phyloP scores from a whole-genome alignment of 2,888 invertebrate species.

The Drosophila anomelani region DNA sequence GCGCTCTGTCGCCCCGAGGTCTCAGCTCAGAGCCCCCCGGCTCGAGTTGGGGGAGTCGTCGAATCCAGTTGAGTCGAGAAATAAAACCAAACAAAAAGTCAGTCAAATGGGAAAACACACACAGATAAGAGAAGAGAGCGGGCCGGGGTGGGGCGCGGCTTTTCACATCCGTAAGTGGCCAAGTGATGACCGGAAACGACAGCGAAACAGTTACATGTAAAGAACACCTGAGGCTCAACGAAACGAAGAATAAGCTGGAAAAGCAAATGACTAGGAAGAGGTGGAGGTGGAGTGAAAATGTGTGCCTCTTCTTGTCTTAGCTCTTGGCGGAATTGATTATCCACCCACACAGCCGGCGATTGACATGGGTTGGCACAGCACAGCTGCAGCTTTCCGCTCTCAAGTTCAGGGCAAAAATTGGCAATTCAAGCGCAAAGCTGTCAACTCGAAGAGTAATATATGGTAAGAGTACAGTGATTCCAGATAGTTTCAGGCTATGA shows the following conservation, averaged over 20 bases:
- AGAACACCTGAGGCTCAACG: conserved; percentile 37
- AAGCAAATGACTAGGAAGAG: neutral
- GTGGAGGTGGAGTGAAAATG: conserved; percentile 33
- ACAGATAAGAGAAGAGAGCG: conserved; percentile 31
- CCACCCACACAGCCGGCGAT: conserved; percentile 32
- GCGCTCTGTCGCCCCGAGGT: conserved; percentile 68
- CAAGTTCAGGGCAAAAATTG: conserved; percentile 51
- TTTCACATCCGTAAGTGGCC: conserved; percentile 66
- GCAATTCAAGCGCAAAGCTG: conserved; percentile 73
- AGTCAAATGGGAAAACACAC: neutral
- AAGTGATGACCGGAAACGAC: conserved; percentile 78
- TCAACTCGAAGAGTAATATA: conserved; percentile 59
- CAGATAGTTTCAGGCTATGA: conserved; percentile 16
- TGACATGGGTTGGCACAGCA: conserved; percentile 24
- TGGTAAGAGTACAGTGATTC: conserved; percentile 25
- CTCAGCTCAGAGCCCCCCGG: conserved; percentile 33
- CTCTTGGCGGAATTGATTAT: conserved; percentile 63
- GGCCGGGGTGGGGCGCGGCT: conserved; percentile 12
- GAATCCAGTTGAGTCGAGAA: conserved; percentile 38
- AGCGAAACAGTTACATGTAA: conserved; percentile 56
- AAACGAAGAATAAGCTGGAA: conserved; percentile 22
- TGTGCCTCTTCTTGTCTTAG: conserved; percentile 30
- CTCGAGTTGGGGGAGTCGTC: conserved; percentile 35
- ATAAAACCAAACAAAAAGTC: conserved; percentile 60
- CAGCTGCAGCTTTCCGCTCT: conserved; percentile 55